These are phyloP conservation scores for Watsonalla cultraria DNA, from an alignment of 2,888 invertebrate species.

Conservation along the genomic window DNA sequence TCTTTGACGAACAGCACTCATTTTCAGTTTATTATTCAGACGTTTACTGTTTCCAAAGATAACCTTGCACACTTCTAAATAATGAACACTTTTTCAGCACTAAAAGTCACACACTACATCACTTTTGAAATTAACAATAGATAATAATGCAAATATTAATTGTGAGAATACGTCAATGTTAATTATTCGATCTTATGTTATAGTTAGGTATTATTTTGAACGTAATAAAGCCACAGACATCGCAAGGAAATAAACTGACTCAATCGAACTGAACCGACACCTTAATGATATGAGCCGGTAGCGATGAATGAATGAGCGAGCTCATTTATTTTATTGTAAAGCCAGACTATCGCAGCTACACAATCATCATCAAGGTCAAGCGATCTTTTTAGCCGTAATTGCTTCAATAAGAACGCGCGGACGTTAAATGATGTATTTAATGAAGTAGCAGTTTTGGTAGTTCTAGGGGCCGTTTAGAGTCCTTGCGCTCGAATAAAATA, in stretches of 20 bases:
- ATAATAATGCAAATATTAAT: too few relatives aligned
- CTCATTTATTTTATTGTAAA: constrained; percentile 1
- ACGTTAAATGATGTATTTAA: too few relatives aligned
- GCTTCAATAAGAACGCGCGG: background rate
- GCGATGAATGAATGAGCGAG: background rate
- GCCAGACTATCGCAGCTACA: background rate
- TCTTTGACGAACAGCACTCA: constrained; percentile 54
- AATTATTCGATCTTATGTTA: too few relatives aligned
- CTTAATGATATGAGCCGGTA: background rate
- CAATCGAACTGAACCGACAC: background rate
- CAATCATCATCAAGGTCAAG: constrained; percentile 1
- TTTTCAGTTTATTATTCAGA: constrained; percentile 15
- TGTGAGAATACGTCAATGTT: too few relatives aligned
- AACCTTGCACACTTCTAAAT: background rate
- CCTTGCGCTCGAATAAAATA: too few relatives aligned
- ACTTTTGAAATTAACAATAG: too few relatives aligned
- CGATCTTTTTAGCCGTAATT: background rate
- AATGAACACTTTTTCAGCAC: background rate
- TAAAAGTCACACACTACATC: background rate
- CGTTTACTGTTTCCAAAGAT: background rate
- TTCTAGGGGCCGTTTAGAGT: too few relatives aligned
- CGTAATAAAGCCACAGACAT: too few relatives aligned
- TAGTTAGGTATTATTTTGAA: too few relatives aligned
- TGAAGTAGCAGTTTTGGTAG: too few relatives aligned
- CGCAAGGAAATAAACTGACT: background rate